phyloP scores from a whole-genome alignment of 2,888 invertebrate genomes.

The Dendrolimus houi region DNA sequence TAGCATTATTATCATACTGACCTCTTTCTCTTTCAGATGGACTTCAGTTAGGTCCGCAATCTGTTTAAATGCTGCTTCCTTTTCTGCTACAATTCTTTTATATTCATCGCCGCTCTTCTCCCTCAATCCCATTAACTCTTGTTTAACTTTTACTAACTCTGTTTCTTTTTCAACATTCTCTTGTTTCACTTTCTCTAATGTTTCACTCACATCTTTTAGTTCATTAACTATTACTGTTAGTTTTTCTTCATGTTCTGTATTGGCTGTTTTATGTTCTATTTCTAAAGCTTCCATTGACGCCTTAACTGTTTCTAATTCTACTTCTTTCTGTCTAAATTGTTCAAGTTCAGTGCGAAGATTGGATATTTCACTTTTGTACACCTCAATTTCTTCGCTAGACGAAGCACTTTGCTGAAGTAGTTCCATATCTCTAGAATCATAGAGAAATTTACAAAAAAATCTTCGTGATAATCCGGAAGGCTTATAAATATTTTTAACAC shows the following conservation, averaged over 20 bases:
- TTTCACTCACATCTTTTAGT: conserved; percentile 54
- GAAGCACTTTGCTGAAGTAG: conserved; percentile 64
- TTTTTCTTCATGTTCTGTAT: conserved; percentile 57
- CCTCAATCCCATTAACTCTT: conserved; percentile 46
- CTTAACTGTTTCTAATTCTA: conserved; percentile 58
- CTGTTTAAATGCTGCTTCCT: conserved; percentile 47
- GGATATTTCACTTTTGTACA: conserved; percentile 56
- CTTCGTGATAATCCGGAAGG: too few relatives aligned
- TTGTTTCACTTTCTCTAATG: conserved; percentile 38
- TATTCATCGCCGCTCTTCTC: conserved; percentile 58
- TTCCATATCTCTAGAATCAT: conserved; percentile 51
- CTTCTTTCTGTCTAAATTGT: conserved; percentile 74
- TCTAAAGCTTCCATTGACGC: conserved; percentile 57
- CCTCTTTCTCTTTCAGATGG: conserved; percentile 60
- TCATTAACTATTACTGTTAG: conserved; percentile 43
- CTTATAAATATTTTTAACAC: too few relatives aligned
- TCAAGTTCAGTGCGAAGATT: conserved; percentile 58
- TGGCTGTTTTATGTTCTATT: conserved; percentile 60
- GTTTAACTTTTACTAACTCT: conserved; percentile 50
- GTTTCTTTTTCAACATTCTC: conserved; percentile 49
- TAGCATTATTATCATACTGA: conserved; percentile 28
- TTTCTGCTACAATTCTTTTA: conserved; percentile 52
- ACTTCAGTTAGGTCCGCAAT: conserved; percentile 43
- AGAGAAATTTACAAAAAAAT: not conserved
- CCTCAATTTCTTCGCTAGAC: conserved; percentile 63